These are phyloP conservation scores for Octodon degus DNA, from an alignment of 2,113 vertebrate species.

Conservation along the genomic window DNA sequence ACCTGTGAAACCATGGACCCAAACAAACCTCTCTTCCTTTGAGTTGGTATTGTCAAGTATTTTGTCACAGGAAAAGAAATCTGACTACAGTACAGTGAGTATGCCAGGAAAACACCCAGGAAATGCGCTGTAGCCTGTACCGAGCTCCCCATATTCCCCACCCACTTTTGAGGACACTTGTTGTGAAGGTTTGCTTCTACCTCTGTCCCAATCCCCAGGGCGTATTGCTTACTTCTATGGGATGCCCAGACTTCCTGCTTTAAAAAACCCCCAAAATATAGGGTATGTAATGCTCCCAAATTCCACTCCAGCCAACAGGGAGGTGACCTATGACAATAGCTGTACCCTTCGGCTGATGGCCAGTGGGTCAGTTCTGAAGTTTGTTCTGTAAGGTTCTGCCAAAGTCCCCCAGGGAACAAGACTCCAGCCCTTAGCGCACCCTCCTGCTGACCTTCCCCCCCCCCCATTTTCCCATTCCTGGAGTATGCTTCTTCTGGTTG, in stretches of 20 bases:
- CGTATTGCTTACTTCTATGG: neutral
- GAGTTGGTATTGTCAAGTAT: neutral
- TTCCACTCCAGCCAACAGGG: neutral
- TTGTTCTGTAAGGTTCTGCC: neutral
- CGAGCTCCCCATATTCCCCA: no score
- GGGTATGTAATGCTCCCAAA: no score
- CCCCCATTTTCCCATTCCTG: no score
- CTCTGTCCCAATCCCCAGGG: neutral
- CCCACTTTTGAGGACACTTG: neutral
- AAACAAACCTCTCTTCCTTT: neutral
- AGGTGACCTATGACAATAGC: neutral
- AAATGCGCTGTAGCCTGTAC: neutral
- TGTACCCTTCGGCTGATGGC: fast-evolving
- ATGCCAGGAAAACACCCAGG: neutral
- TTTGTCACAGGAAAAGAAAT: neutral
- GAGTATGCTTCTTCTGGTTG: neutral
- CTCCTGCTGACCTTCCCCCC: fast-evolving
- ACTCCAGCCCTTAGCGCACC: neutral
- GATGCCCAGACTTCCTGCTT: no score
- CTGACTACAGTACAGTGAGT: neutral
- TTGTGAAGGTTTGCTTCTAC: neutral
- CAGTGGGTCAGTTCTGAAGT: neutral
- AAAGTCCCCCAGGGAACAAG: neutral
- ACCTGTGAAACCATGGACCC: neutral
- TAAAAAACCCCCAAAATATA: no score